A percentile compares a stretch with the other conserved stretches of the same genome.
Evolutionary conservation across 2,113 vertebrate genomes (phyloP).

Genomic region (Pteruthius melanotis): DNA sequence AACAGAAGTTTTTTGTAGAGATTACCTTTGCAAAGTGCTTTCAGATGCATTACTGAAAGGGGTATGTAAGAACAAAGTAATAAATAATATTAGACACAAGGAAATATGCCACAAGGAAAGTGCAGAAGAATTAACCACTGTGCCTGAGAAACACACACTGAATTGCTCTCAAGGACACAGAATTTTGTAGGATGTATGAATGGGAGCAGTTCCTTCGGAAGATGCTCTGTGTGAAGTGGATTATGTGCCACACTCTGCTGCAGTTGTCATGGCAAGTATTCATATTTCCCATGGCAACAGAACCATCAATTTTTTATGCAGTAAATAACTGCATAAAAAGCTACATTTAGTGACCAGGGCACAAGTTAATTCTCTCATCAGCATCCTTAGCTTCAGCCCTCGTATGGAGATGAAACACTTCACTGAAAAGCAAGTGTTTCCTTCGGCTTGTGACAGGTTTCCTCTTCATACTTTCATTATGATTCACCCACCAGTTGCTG

Average conservation of each 20-base stretch:
- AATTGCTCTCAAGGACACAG: not conserved
- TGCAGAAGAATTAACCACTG: not conserved
- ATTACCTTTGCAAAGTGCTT: not conserved
- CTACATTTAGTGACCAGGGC: conserved; percentile 1
- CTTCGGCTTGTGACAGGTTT: not conserved
- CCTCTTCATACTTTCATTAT: conserved; percentile 15
- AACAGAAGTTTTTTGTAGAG: not conserved
- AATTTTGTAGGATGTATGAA: not conserved
- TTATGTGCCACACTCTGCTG: not conserved
- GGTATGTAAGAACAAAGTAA: not conserved
- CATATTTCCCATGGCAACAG: conserved; percentile 64
- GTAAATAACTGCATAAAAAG: conserved; percentile 33
- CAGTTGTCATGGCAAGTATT: conserved; percentile 61
- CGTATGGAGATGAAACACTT: not conserved
- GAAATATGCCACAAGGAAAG: not conserved
- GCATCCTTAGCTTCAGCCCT: not conserved
- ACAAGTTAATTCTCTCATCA: not conserved
- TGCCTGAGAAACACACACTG: not conserved
- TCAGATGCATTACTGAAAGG: not conserved
- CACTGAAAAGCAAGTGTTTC: conserved; percentile 2
- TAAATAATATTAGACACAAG: not conserved
- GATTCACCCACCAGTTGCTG: conserved; percentile 13
- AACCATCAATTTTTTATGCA: not conserved
- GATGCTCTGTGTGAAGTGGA: not conserved
- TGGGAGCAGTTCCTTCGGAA: not conserved